These are phyloP conservation scores for Cyrtonyx montezumae DNA, from an alignment of 2,113 vertebrate genomes.

Conservation along the genomic window DNA sequence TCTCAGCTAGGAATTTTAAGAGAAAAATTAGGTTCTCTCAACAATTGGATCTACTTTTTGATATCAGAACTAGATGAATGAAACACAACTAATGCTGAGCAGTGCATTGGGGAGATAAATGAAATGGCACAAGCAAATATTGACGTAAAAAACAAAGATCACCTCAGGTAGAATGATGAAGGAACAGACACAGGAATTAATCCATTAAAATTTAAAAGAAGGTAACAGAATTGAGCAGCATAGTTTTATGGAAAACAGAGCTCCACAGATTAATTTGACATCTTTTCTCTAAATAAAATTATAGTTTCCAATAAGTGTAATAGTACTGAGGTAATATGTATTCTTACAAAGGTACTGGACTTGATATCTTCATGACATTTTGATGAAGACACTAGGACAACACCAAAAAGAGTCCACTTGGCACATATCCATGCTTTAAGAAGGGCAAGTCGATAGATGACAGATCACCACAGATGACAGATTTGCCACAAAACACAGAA, in stretches of 20 bases:
- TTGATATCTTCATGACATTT: background rate
- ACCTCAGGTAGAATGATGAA: constrained; percentile 9
- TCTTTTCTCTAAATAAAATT: constrained; percentile 66
- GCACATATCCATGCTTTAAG: background rate
- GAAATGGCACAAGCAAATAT: background rate
- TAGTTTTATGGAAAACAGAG: constrained; percentile 66
- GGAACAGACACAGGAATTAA: constrained; percentile 1
- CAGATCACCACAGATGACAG: background rate
- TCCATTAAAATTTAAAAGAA: constrained; percentile 62
- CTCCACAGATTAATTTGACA: constrained; percentile 62
- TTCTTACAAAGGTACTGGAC: background rate
- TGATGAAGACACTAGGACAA: constrained; percentile 15
- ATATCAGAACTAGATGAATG: background rate
- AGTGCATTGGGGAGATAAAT: background rate
- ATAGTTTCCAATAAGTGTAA: constrained; percentile 50
- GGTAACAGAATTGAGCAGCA: constrained; percentile 29
- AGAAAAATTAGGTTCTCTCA: background rate
- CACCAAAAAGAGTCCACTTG: background rate
- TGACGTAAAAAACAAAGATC: background rate
- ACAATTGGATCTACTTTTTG: background rate
- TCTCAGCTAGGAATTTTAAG: background rate
- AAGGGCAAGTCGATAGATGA: background rate
- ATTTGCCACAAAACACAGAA: background rate
- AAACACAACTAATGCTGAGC: background rate
- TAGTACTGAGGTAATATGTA: constrained; percentile 49